Conservation (phyloP, 2,113 vertebrate genomes). For the Pyrgilauda ruficollis region DNA sequence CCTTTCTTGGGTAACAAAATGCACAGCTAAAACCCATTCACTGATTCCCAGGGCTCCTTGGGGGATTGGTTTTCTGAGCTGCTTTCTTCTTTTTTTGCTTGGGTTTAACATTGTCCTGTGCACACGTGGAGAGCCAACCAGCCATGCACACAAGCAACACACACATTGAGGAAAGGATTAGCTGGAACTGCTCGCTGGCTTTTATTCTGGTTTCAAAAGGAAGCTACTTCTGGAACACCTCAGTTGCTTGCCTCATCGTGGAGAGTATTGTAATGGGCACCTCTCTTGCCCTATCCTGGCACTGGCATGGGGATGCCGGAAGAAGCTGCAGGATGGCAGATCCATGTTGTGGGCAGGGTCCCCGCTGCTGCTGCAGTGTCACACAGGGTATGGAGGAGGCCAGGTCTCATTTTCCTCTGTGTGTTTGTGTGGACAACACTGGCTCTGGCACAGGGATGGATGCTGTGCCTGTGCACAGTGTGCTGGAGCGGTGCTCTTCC, state of each 20-base stretch:
- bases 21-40: neutral
- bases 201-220: slow-evolving; percentile 4
- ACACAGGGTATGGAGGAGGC: neutral
- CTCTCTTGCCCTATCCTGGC: neutral
- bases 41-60: neutral
- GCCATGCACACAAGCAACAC: neutral
- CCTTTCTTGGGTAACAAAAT: neutral
- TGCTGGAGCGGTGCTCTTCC: neutral
- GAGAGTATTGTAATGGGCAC: neutral
- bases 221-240: neutral
- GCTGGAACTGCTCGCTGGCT: neutral
- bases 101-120: neutral
- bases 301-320: neutral
- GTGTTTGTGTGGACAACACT: neutral
- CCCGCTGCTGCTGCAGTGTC: neutral
- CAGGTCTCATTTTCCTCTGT: accelerated
- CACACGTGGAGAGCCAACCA: neutral
- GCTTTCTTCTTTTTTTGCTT: neutral
- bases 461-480: neutral
- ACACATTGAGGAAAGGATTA: neutral
- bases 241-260: neutral
- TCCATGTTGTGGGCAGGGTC: accelerated
- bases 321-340: neutral
- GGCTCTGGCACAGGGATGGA: neutral
- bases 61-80: neutral